phyloP scores from a whole-genome alignment of 1,140 invertebrate species.

The Phocides pigmalion region DNA sequence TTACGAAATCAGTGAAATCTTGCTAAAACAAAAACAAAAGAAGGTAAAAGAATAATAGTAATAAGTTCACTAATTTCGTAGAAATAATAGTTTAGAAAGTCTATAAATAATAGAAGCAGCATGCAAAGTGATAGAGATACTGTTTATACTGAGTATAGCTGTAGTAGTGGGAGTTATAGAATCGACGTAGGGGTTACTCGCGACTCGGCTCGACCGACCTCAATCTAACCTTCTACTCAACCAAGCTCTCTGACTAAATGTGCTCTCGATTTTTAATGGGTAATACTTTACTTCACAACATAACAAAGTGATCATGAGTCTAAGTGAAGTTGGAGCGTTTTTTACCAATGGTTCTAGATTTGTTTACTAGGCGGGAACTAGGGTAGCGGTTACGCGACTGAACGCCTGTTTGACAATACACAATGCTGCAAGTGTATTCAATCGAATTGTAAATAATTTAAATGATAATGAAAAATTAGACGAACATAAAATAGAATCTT shows the following conservation, averaged over 20 bases:
- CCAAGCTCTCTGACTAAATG: constrained; percentile 77
- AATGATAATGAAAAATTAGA: constrained; percentile 15
- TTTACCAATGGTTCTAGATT: constrained; percentile 74
- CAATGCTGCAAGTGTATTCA: constrained; percentile 68
- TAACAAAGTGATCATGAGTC: constrained; percentile 69
- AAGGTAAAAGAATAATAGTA: constrained; percentile 31
- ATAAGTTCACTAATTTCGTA: constrained; percentile 52
- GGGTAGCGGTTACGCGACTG: constrained; percentile 78
- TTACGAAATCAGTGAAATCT: constrained; percentile 60
- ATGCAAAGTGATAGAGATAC: constrained; percentile 78
- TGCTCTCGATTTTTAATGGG: constrained; percentile 71
- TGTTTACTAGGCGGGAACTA: constrained; percentile 76
- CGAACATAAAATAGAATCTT: constrained; percentile 47
- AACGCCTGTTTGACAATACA: constrained; percentile 71
- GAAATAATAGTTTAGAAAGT: constrained; percentile 58
- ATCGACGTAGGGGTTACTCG: constrained; percentile 68
- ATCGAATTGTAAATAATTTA: constrained; percentile 19
- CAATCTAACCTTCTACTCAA: constrained; percentile 75
- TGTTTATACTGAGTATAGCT: constrained; percentile 72
- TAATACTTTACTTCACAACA: constrained; percentile 70
- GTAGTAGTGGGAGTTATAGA: constrained; percentile 74
- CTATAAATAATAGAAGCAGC: constrained; percentile 75
- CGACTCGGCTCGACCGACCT: constrained; percentile 70
- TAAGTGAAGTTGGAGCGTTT: constrained; percentile 74
- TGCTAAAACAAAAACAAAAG: constrained; percentile 31